Evolutionary conservation across 2,797 vertebrate genomes (phyloP).

Genomic region (Phalloptychus januarius): DNA sequence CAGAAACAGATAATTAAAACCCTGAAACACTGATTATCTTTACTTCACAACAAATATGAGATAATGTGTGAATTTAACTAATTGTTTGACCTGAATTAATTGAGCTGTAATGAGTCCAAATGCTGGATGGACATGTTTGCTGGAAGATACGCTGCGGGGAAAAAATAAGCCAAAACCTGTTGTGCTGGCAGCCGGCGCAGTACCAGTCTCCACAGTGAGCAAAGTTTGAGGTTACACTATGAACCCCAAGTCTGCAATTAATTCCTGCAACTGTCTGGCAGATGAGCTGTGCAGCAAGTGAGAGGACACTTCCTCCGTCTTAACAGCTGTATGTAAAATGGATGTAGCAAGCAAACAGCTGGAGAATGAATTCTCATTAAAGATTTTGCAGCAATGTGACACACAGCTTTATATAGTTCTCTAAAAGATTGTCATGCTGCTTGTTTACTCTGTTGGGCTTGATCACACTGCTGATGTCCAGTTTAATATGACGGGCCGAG

Average conservation of each 20-base stretch:
- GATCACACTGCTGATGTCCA: constrained; percentile 43
- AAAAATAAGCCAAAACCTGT: constrained; percentile 49
- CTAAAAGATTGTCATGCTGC: constrained; percentile 12
- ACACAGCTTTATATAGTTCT: constrained; percentile 17
- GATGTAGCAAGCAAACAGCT: constrained; percentile 40
- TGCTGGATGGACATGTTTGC: constrained; percentile 48
- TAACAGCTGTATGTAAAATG: constrained; percentile 43
- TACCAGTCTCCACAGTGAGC: constrained; percentile 44
- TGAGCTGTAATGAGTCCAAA: constrained; percentile 38
- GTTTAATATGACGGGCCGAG: constrained; percentile 46
- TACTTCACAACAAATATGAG: constrained; percentile 2
- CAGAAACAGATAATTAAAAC: constrained; percentile 20
- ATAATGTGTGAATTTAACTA: constrained; percentile 32
- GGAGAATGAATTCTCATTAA: constrained; percentile 41
- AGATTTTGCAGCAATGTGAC: constrained; percentile 31
- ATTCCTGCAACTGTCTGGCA: constrained; percentile 58
- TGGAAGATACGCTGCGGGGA: constrained; percentile 36
- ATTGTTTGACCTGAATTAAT: constrained; percentile 26
- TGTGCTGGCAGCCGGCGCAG: constrained; percentile 44
- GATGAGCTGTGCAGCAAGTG: constrained; percentile 50
- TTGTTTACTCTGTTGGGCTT: constrained; percentile 51
- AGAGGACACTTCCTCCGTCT: constrained; percentile 37
- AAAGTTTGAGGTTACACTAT: constrained; percentile 58
- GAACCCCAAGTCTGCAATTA: constrained; percentile 51
- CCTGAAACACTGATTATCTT: constrained; percentile 9